Evolutionary conservation across 1,140 invertebrate species (phyloP), one percentile per base, ranked within the genome.

Genomic region (Drosophila sp.): DNA sequence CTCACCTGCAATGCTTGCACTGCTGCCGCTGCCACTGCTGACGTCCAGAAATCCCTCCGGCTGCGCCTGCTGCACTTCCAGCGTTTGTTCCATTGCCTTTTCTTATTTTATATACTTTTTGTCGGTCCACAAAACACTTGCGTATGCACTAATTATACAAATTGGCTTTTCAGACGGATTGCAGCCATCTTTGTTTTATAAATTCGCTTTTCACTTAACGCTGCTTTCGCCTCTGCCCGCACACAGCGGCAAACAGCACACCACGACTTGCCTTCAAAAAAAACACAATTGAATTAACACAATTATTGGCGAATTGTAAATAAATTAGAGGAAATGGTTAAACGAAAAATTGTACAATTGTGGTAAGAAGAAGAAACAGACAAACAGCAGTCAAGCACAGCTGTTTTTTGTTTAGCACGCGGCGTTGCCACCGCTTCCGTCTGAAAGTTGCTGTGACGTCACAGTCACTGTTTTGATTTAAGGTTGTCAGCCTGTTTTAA

Each of bases 31-130:
- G 27, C 41, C 14, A 13, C 41, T 25, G 76, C 66, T 58, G 63
- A 73, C 69, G 21, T 66, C 70, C 63, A 72, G 36, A 59, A 54
- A 54, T 54, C 63, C 46, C 7, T 72, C 70, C 48, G 45, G 8
- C 41, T 61, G 65, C 36, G 53, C 9, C 58, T 61, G 51, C 25
- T 65, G 71, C 32, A 63, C 36, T n/a, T 74, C 72, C 65, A 36
- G 9, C 2, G 40, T 25, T 73, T 80, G 79, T 25, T 89, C 83
- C 79, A 87, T 69, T 29, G 46, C 29, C 43, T 72, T 77, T 51
- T 80, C 59, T 27, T 21, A 25, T 21, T n/a, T 25, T 34, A 18
- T 38, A 25, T 25, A 11, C 27, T 38, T 48, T 34, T 11, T 7
- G 4, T 36, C 2, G 34, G 27, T 18, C 50, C 61, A 53, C 29